Base-by-base conservation (phyloP, 1,140 invertebrate species). In the Coenobita brevimanus region DNA sequence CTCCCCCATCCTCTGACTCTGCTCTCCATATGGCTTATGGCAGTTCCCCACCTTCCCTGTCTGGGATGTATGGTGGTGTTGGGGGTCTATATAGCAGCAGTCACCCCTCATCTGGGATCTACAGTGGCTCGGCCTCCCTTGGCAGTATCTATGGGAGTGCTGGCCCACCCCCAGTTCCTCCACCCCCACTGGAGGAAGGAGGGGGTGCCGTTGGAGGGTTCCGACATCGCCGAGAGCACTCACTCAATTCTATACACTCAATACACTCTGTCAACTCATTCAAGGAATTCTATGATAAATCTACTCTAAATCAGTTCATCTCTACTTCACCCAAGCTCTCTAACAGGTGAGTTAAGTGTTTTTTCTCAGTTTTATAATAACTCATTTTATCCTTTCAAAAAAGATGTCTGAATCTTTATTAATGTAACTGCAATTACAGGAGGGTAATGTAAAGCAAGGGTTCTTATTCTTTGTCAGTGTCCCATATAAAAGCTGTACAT, bases 121-220 rank as follows among this genome's bases (percentile, higher is more conserved):
- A 89, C 36, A 89, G 89, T 82, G 89, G 89, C 27, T 89, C 89
- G 15, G 89, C 89, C n/a, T 89, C 89, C n/a, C 71, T 89, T 43
- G 89, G 89, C 15, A 89, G 89, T 50, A 85, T 89, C 62, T 89
- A 89, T 82, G 89, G 89, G 54, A 86, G 76, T 76, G 62, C 82
- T 80, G 82, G 76, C 8, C 89, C 89, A 17, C 82, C 89, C 0
- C 75, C 82, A 1, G 81, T 84, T 8, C 88, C 88, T 21, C 89
- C 89, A 3, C 89, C 89, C 17, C 89, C 89, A 4, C 41, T 69
- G 8, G 82, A 85, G 15, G 82, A 89, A 46, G 78, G 57, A 60
- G 78, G 57, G 46, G 89, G 89, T 15, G 78, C 86, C 17, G 86
- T 89, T 33, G 82, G 82, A 17, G 89, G 82, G 15, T 62, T 85